Percentiles rank a stretch among this genome's conserved stretches.
Conservation (phyloP, 2,113 vertebrate genomes). For the Eptatretus burgeri region DNA sequence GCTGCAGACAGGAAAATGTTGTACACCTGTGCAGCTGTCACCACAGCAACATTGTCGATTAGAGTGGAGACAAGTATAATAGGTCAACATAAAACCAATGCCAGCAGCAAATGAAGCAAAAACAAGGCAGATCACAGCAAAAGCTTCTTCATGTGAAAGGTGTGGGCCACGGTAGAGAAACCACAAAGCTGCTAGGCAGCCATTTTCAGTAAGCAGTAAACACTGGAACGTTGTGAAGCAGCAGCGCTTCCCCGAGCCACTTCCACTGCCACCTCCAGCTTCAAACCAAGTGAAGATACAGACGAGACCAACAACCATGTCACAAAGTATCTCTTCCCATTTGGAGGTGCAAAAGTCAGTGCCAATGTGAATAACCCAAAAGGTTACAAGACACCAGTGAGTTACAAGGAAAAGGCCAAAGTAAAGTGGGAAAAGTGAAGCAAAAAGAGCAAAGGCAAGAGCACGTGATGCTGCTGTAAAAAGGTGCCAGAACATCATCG, state of each 20-base stretch:
- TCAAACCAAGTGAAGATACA: not conserved
- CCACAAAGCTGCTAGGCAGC: not conserved
- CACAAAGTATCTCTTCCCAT: conserved; percentile 4
- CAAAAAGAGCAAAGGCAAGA: conserved; percentile 3
- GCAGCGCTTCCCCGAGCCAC: not conserved
- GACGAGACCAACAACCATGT: not conserved
- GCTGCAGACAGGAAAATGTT: too few relatives aligned
- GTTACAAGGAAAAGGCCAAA: conserved; percentile 3
- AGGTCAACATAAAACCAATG: not conserved
- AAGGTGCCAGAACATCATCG: conserved; percentile 2
- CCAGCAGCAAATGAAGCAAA: conserved; percentile 1
- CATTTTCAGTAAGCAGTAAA: not conserved
- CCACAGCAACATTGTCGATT: not conserved
- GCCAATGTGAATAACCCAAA: not conserved
- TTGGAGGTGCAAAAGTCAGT: conserved; percentile 5
- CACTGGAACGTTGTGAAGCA: not conserved
- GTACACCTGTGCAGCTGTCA: too few relatives aligned
- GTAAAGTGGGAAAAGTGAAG: conserved; percentile 3
- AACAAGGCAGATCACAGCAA: not conserved
- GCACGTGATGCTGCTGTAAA: conserved; percentile 1
- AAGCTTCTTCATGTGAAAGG: conserved; percentile 1
- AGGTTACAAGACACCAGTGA: conserved; percentile 4
- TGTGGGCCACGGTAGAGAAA: conserved; percentile 2
- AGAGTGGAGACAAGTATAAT: conserved; percentile 1
- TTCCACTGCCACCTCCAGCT: not conserved